Conservation (phyloP, 2,797 vertebrate genomes). For the Netta rufina region DNA sequence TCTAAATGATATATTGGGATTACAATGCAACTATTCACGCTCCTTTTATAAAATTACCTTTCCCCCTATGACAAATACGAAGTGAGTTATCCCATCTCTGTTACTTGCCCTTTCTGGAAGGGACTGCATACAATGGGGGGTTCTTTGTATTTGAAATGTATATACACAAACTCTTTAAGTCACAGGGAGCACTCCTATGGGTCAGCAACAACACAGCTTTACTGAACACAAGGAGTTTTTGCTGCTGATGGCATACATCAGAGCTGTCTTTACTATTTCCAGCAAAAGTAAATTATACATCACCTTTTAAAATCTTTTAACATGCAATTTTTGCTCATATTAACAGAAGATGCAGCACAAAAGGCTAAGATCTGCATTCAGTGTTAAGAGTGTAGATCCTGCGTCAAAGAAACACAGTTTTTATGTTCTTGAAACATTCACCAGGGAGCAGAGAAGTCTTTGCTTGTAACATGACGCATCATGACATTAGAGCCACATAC, state of each 20-base stretch:
- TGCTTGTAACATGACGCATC: background rate
- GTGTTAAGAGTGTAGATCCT: fast-evolving
- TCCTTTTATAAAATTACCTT: background rate
- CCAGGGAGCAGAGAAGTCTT: background rate
- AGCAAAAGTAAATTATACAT: background rate
- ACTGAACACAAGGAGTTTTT: background rate
- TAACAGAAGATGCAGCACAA: background rate
- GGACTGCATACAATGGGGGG: fast-evolving
- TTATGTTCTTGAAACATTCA: background rate
- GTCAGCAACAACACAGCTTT: background rate
- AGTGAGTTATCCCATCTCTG: background rate
- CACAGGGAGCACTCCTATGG: background rate
- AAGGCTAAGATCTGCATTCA: background rate
- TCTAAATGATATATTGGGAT: background rate
- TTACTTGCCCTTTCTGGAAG: background rate
- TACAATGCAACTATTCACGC: background rate
- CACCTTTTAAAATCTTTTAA: background rate
- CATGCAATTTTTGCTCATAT: background rate
- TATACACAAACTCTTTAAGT: background rate
- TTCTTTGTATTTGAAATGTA: background rate
- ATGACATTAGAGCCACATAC: background rate
- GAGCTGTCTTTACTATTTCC: background rate
- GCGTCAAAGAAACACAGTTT: background rate
- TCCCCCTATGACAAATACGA: background rate
- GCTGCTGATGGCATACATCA: background rate